Evolutionary conservation across 2,113 vertebrate species (phyloP).

Genomic region (Equus przewalskii): DNA sequence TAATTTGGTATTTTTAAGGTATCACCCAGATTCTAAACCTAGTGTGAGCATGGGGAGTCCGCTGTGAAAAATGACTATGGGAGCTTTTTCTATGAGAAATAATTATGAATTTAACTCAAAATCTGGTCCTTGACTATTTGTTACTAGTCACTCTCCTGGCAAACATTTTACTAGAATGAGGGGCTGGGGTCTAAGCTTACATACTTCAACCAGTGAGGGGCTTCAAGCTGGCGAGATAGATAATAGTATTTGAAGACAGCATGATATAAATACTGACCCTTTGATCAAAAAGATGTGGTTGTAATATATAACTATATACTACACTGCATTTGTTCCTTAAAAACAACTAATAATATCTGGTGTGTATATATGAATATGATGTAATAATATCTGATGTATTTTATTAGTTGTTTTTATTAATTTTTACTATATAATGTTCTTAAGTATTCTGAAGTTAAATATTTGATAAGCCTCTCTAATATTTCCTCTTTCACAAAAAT

Average conservation of each 20-base stretch:
- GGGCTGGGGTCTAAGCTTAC: not conserved
- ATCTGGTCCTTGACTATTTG: not conserved
- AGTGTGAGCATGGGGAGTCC: not conserved
- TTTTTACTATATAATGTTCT: not conserved
- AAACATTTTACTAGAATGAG: not conserved
- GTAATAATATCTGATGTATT: not conserved
- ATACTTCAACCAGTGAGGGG: not conserved
- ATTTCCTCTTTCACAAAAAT: constrained; percentile 45
- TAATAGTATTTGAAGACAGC: not conserved
- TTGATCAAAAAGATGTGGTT: not conserved
- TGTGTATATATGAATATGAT: too few relatives aligned
- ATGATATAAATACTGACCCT: not conserved
- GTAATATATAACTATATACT: not conserved
- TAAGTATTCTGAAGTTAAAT: not conserved
- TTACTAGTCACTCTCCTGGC: not conserved
- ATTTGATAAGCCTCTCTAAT: not conserved
- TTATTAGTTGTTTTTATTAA: not conserved
- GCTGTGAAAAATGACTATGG: not conserved
- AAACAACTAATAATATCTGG: not conserved
- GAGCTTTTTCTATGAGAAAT: not conserved
- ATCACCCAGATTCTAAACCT: not conserved
- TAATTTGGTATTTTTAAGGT: not conserved
- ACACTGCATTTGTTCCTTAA: not conserved
- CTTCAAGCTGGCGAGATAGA: not conserved
- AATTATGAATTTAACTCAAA: not conserved